A percentile compares a stretch with the other conserved stretches of the same genome.
Conservation (phyloP, 2,888 invertebrate species). For the Cheilosia grossa region DNA sequence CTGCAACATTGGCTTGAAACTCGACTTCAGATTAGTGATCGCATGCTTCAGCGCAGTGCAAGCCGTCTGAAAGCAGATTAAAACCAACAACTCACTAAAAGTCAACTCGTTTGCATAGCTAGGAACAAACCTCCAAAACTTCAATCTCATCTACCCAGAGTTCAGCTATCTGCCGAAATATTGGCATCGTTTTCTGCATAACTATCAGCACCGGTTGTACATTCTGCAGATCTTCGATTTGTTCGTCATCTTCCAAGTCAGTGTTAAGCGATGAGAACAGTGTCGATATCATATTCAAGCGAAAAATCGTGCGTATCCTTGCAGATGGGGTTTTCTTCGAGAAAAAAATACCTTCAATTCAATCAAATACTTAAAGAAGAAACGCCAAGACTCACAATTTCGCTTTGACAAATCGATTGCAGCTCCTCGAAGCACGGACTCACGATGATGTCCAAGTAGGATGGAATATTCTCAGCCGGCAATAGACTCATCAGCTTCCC, state of each 20-base stretch:
- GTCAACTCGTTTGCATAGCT: not conserved
- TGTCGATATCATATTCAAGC: conserved; percentile 88
- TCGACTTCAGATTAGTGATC: conserved; percentile 88
- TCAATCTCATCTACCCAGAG: conserved; percentile 87
- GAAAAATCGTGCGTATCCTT: conserved; percentile 85
- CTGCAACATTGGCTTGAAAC: conserved; percentile 87
- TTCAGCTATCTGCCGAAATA: conserved; percentile 86
- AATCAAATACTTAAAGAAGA: not conserved
- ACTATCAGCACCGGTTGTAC: conserved; percentile 86
- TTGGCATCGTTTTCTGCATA: conserved; percentile 86
- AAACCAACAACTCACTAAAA: not conserved
- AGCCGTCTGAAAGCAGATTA: conserved; percentile 85
- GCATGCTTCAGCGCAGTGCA: conserved; percentile 90
- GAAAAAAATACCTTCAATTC: conserved; percentile 46
- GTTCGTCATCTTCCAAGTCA: conserved; percentile 81
- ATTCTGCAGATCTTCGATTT: conserved; percentile 79
- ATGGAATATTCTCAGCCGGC: conserved; percentile 86
- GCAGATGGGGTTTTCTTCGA: conserved; percentile 84
- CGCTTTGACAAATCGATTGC: conserved; percentile 84
- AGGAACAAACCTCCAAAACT: conserved; percentile 86
- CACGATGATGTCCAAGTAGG: conserved; percentile 88
- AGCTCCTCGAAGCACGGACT: conserved; percentile 87
- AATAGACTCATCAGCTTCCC: conserved; percentile 89
- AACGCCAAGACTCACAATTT: conserved; percentile 82
- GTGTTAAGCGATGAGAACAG: conserved; percentile 86